A percentile compares a stretch with the other conserved stretches of the same genome.
Conservation (phyloP, 2,797 vertebrate genomes). For the Chloroceryle amazona region DNA sequence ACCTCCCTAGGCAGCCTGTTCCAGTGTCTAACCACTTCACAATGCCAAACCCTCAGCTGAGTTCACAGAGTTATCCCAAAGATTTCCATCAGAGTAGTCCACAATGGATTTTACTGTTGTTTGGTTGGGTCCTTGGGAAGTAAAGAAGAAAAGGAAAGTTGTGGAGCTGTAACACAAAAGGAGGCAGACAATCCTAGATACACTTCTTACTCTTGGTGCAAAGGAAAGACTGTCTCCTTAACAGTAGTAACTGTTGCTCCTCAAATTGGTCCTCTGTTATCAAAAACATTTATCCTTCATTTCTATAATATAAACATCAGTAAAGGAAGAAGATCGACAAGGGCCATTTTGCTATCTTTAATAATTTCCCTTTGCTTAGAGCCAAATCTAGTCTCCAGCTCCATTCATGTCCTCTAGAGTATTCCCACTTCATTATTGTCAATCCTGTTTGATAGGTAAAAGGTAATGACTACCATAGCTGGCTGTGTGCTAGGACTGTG, state of each 20-base stretch:
- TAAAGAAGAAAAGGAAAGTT: neutral
- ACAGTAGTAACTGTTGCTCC: neutral
- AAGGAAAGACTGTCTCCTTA: neutral
- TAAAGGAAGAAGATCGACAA: neutral
- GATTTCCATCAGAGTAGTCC: neutral
- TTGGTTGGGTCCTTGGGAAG: neutral
- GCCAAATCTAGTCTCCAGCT: neutral
- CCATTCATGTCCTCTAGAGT: neutral
- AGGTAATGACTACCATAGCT: neutral
- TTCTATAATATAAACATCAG: neutral
- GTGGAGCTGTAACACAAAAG: neutral
- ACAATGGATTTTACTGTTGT: neutral
- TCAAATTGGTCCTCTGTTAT: neutral
- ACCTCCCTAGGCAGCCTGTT: no score
- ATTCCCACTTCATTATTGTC: neutral
- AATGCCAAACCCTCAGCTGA: neutral
- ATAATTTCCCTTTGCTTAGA: neutral
- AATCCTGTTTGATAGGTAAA: neutral
- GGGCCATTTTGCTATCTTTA: neutral
- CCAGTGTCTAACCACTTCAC: neutral
- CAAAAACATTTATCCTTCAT: neutral
- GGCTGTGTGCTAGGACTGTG: neutral
- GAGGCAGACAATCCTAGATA: fast-evolving
- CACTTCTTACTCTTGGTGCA: neutral
- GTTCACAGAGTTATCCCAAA: neutral